A percentile compares a stretch with the other conserved stretches of the same genome.
phyloP scores from a whole-genome alignment of 1,140 invertebrate genomes.

The Pinna nobilis region DNA sequence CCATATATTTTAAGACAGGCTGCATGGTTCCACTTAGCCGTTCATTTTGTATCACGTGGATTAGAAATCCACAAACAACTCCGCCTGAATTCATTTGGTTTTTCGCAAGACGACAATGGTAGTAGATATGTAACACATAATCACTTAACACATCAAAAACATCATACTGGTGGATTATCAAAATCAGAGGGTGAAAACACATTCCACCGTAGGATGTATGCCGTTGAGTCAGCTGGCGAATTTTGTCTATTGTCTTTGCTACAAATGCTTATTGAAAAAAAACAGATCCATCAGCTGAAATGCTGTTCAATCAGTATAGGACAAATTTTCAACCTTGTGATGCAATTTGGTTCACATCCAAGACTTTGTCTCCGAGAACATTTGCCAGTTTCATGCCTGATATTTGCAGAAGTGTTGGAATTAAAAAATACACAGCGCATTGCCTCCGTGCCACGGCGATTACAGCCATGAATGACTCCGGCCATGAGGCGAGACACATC shows the following conservation, averaged over 20 bases:
- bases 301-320: slow-evolving; percentile 14
- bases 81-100: no score
- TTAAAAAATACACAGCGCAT: slow-evolving; percentile 16
- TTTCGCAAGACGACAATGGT: no score
- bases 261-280: slow-evolving; percentile 2
- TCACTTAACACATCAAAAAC: no score
- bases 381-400: slow-evolving; percentile 8
- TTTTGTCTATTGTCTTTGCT: not conserved
- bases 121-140: no score
- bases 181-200: no score
- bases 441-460: slow-evolving; percentile 12
- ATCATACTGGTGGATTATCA: no score
- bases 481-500: not conserved
- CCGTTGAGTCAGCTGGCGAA: no score
- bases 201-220: no score
- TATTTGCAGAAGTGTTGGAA: not conserved
- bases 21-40: no score
- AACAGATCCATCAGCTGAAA: not conserved
- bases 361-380: not conserved
- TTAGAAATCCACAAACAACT: no score
- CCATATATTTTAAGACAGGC: no score
- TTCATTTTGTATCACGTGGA: no score
- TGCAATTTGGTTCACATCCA: slow-evolving; percentile 3
- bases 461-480: slow-evolving; percentile 10
- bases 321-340: not conserved